Base-by-base conservation (phyloP, 2,113 vertebrate genomes). In the Sphyrna mokarran region DNA sequence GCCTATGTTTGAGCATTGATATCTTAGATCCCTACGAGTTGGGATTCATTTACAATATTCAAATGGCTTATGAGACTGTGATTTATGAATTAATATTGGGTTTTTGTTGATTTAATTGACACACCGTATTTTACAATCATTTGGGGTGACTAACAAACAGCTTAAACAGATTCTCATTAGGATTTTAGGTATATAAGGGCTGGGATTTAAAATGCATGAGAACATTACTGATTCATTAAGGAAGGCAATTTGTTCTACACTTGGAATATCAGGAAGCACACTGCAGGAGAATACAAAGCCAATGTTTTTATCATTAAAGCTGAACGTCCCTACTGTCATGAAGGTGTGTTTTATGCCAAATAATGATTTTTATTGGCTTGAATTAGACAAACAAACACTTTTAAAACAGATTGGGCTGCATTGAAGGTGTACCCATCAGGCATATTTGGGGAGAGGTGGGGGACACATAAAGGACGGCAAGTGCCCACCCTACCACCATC, bases 181-280 rank as follows among this genome's bases (percentile, higher is more conserved):
- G 26, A 89, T 14, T 58, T 33, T 5, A 11, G 26, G 54, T 89
- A 89, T 61, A 58, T 58, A 33, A 29, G 54, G 11, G 10, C 86
- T 61, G 86, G 48, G 86, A 89, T 89, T 89, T 89, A 89, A 89
- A 61, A 58, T 89, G 86, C 86, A 33, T 58, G 48, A 33, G 54
- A 58, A 89, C 11, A 58, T 61, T 89, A 13, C 20, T 89, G 54
- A 89, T 89, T 89, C 29, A 58, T 14, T 58, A 58, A 89, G 86
- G 54, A 89, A 54, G 26, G 86, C 33, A 89, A 89, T 58, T 89
- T 33, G 48, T 58, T 89, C 26, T 33, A 14, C 86, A 89, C 2
- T 89, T 54, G 22, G 54, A 58, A 2, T 89, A 26, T 11, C 26
- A 89, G 26, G 48, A 89, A 58, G 86, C 54, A 40, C 8, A 9